Evolutionary conservation across 2,113 vertebrate species (phyloP).

Genomic region (Boleophthalmus pectinirostris): DNA sequence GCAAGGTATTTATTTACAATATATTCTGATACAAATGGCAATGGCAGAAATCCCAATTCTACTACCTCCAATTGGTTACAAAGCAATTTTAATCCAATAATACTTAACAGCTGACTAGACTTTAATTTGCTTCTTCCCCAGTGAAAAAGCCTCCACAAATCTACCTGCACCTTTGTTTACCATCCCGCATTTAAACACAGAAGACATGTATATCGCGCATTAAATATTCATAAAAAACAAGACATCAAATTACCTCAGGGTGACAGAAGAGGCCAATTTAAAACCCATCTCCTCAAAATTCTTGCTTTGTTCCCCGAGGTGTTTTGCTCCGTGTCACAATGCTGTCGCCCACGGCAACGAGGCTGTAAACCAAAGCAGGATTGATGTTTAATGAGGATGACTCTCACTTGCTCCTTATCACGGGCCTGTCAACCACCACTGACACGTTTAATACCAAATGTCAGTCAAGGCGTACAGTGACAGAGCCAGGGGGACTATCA

Average conservation of each 20-base stretch:
- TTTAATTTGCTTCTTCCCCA: conserved; percentile 42
- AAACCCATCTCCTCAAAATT: background rate
- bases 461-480: conserved; percentile 51
- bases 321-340: conserved; percentile 43
- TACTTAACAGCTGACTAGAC: conserved; percentile 56
- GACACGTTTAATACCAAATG: conserved; percentile 64
- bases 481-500: conserved; percentile 48
- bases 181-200: conserved; percentile 8
- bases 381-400: conserved; percentile 71
- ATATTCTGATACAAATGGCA: conserved; percentile 13
- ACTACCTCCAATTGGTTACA: conserved; percentile 48
- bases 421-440: conserved; percentile 47
- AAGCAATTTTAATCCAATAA: conserved; percentile 59
- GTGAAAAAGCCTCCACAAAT: conserved; percentile 28
- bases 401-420: conserved; percentile 66
- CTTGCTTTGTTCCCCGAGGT: conserved; percentile 28
- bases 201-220: conserved; percentile 9
- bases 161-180: conserved; percentile 30
- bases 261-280: conserved; percentile 29
- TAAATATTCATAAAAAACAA: conserved; percentile 9
- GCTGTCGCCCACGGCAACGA: conserved; percentile 57
- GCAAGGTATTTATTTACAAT: background rate
- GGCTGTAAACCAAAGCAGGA: conserved; percentile 46
- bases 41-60: conserved; percentile 32
- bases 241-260: conserved; percentile 13